A percentile compares a stretch with the other conserved stretches of the same genome.
Evolutionary conservation across 2,797 vertebrate species (phyloP).

Genomic region (Notolabrus celidotus): DNA sequence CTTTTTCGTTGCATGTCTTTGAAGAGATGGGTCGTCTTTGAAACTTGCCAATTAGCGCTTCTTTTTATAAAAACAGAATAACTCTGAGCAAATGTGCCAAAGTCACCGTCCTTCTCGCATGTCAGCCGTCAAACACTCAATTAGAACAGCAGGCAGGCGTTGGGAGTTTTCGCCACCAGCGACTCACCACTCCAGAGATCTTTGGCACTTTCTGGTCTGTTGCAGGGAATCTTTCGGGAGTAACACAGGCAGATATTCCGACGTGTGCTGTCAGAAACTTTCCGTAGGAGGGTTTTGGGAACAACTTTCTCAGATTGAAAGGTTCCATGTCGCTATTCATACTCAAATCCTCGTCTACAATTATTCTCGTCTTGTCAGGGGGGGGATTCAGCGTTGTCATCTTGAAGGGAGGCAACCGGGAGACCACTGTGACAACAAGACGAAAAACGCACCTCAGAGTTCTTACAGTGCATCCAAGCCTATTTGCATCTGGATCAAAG

Average conservation of each 20-base stretch:
- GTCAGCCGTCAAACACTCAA: slow-evolving; percentile 45
- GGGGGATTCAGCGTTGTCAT: not conserved
- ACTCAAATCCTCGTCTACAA: slow-evolving; percentile 41
- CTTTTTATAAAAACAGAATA: slow-evolving; percentile 12
- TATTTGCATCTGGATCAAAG: slow-evolving; percentile 65
- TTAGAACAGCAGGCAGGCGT: slow-evolving; percentile 44
- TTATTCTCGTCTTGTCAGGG: slow-evolving; percentile 35
- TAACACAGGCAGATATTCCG: slow-evolving; percentile 3
- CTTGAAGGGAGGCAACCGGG: slow-evolving; percentile 27
- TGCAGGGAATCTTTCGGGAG: slow-evolving; percentile 20
- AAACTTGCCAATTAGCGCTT: slow-evolving; percentile 59
- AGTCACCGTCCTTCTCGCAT: slow-evolving; percentile 32
- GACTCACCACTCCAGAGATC: slow-evolving; percentile 42
- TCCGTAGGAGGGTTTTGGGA: slow-evolving; percentile 20
- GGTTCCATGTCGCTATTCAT: slow-evolving; percentile 13
- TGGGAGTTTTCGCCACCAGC: slow-evolving; percentile 29
- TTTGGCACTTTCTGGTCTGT: slow-evolving; percentile 41
- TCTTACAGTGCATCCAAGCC: slow-evolving; percentile 33
- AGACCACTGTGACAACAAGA: slow-evolving; percentile 40
- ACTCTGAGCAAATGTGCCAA: slow-evolving; percentile 33
- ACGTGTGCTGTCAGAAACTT: slow-evolving; percentile 42
- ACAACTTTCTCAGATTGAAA: slow-evolving; percentile 41
- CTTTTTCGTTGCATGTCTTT: slow-evolving; percentile 22
- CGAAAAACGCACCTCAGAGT: slow-evolving; percentile 21
- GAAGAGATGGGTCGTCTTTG: slow-evolving; percentile 48